Percentiles rank a stretch among this genome's conserved stretches.
phyloP scores from a whole-genome alignment of 2,888 invertebrate species.

The Siphonodentalium dalli region DNA sequence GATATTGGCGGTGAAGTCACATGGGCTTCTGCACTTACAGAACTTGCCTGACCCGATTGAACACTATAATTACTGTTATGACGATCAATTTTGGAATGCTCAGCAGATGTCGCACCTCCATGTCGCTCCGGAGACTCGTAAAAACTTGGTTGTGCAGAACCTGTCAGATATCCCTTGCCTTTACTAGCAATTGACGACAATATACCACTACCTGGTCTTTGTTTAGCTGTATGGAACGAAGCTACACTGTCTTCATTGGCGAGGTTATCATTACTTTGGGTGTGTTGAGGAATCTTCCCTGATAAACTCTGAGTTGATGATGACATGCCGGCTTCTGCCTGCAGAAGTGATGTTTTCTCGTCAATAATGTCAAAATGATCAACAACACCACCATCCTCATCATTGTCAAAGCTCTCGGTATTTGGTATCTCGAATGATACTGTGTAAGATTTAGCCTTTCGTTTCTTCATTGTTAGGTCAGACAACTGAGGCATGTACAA shows the following conservation, averaged over 20 bases:
- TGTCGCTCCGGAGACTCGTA: too few relatives aligned
- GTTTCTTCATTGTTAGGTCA: constrained; percentile 79
- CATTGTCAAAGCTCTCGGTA: constrained; percentile 34
- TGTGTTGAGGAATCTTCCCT: too few relatives aligned
- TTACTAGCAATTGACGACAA: too few relatives aligned
- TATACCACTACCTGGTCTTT: too few relatives aligned
- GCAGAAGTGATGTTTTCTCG: constrained; percentile 76
- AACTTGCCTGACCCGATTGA: constrained; percentile 54
- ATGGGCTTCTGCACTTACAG: constrained; percentile 38
- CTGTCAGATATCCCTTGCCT: too few relatives aligned
- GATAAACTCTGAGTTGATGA: constrained; percentile 36
- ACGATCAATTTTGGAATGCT: too few relatives aligned
- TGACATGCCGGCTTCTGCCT: constrained; percentile 67
- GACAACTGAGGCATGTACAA: constrained; percentile 89
- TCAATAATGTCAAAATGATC: constrained; percentile 76
- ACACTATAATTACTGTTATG: constrained; percentile 59
- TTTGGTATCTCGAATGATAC: constrained; percentile 81
- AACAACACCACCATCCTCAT: constrained; percentile 33
- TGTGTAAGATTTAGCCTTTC: constrained; percentile 73
- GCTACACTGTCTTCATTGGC: too few relatives aligned
- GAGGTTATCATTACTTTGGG: too few relatives aligned
- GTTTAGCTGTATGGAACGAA: too few relatives aligned
- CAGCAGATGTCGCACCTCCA: too few relatives aligned
- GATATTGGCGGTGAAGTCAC: constrained; percentile 44
- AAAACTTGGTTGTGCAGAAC: too few relatives aligned